Percentiles rank a stretch among this genome's conserved stretches.
Conservation (phyloP, 1,140 invertebrate species). For the Megalonaias nervosa region DNA sequence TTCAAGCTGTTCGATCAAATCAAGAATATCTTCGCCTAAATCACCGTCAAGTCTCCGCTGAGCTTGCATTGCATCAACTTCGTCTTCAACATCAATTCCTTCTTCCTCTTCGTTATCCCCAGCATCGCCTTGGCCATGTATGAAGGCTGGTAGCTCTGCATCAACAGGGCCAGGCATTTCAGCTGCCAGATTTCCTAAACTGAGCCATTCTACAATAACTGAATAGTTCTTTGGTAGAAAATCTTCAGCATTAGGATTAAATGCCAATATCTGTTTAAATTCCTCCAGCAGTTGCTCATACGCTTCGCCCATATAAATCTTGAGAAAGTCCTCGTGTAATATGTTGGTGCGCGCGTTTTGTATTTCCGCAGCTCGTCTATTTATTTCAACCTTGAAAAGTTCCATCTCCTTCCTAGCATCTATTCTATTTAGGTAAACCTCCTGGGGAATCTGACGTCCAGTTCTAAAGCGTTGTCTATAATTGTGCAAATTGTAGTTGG, state of each 20-base stretch:
- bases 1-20: slow-evolving; percentile 19
- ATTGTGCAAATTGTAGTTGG: slow-evolving; percentile 41
- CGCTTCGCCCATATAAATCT: slow-evolving; percentile 35
- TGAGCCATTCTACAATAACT: slow-evolving; percentile 43
- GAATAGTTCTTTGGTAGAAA: slow-evolving; percentile 14
- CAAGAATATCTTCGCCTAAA: slow-evolving; percentile 8
- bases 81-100: slow-evolving; percentile 23
- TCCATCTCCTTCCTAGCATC: slow-evolving; percentile 38
- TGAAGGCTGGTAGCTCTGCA: not conserved
- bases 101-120: slow-evolving; percentile 13
- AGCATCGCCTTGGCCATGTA: slow-evolving; percentile 2
- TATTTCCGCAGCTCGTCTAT: slow-evolving; percentile 40
- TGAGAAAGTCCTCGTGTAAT: slow-evolving; percentile 46
- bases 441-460: slow-evolving; percentile 32
- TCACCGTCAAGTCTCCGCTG: slow-evolving; percentile 30
- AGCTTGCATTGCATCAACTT: slow-evolving; percentile 24
- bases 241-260: slow-evolving; percentile 4
- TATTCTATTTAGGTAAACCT: slow-evolving; percentile 34
- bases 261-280: slow-evolving; percentile 20
- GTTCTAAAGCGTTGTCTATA: slow-evolving; percentile 40
- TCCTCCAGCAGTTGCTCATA: slow-evolving; percentile 24
- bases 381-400: slow-evolving; percentile 40
- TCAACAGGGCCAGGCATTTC: not conserved
- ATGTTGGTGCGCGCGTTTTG: slow-evolving; percentile 47
- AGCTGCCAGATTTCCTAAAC: slow-evolving; percentile 21